Evolutionary conservation across 1,140 invertebrate species (phyloP), one percentile per base, ranked within the genome.

Genomic region (Halotydeus destructor): DNA sequence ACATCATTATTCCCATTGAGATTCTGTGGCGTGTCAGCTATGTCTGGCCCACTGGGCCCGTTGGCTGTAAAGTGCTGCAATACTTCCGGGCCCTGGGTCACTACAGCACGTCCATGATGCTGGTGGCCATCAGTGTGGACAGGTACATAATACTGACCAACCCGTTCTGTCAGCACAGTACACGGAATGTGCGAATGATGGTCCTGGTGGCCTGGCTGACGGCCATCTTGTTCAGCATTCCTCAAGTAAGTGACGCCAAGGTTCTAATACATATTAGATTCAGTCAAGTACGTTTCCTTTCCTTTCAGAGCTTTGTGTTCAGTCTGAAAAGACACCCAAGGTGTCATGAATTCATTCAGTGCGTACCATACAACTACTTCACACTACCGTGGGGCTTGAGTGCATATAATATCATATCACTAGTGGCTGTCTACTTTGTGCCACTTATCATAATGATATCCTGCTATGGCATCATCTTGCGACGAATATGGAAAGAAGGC

Each of bases 1-100:
- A 80, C 52, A 65, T 80, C 31, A 76, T 76, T 58, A 75, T 81
- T 49, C 78, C 78, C 0, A 50, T 79, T n/a, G 78, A 83, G 65
- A 64, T 79, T 42, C 68, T 67, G 0, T 82, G 78, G 78, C 62
- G 77, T 36, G 60, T 76, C 25, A 81, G 76, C 0, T 71, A 75
- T 4, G 67, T 71, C 35, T 84, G 78, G 78, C 52, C 73, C n/a
- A 75, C 74, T 0, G 78, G 78, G 2, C 78, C 80, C 53, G 49
- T 68, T 2, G 67, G 71, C 5, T 84, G 79, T 55, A 76, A 78
- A 54, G 52, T 75, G 18, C 68, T 80, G 26, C 65, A 74, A 43
- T 26, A 30, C 8, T 42, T 44, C 14, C 28, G 77, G 32, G 74
- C 76, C 1, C 78, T 82, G 49, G 78, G 78, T 14, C 69, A 78